These are phyloP conservation scores for Neocrepidodera transversa DNA, from an alignment of 2,888 invertebrate genomes.

Conservation along the genomic window DNA sequence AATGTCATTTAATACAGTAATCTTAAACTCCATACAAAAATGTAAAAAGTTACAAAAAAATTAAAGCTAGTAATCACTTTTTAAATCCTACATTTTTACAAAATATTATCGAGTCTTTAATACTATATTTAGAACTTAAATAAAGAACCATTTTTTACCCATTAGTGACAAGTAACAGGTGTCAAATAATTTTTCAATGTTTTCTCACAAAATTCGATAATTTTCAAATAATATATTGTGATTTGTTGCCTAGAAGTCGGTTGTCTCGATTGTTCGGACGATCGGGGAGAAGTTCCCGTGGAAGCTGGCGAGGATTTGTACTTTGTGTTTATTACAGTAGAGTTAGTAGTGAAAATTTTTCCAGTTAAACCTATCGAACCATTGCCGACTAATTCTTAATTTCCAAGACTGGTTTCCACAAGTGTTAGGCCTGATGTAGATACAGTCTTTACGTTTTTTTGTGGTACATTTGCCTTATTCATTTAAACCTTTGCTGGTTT, in stretches of 20 bases:
- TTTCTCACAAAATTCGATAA: not conserved
- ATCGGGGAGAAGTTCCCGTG: not conserved
- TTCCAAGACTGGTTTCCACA: slow-evolving; percentile 53
- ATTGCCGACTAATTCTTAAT: slow-evolving; percentile 51
- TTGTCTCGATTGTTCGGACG: not conserved
- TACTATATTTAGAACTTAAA: no score
- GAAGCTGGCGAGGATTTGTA: not conserved
- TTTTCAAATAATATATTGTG: not conserved
- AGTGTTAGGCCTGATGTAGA: slow-evolving; percentile 47
- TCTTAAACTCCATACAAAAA: no score
- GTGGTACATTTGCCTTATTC: slow-evolving; percentile 43
- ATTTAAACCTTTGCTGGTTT: slow-evolving; percentile 53
- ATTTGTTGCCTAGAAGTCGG: not conserved
- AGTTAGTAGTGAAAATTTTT: slow-evolving; percentile 43
- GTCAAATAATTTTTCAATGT: no score
- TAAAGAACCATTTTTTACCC: no score
- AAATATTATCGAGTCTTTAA: no score
- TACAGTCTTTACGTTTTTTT: slow-evolving; percentile 43
- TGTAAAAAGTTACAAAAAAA: no score
- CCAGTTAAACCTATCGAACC: slow-evolving; percentile 46
- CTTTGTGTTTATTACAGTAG: slow-evolving; percentile 5
- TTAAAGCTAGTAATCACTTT: no score
- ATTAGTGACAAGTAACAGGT: no score
- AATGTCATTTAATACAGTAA: no score
- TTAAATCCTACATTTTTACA: no score